Conservation (phyloP, 2,888 invertebrate species). For the Pollenia labialis region DNA sequence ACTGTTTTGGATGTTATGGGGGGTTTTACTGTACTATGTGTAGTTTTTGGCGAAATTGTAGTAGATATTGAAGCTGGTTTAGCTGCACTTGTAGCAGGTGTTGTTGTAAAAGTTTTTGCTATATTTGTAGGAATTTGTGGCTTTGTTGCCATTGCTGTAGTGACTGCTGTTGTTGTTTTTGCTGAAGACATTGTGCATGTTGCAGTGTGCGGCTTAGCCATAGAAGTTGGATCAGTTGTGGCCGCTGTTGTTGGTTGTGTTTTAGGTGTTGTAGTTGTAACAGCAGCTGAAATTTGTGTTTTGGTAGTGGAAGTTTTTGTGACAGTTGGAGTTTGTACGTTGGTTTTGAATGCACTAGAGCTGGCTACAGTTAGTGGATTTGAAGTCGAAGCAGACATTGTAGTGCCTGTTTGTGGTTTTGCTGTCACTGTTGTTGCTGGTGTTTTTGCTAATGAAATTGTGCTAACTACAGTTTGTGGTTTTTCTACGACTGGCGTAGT, state of each 20-base stretch:
- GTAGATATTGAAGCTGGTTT: background rate
- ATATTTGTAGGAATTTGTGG: conserved; percentile 15
- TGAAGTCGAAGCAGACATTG: background rate
- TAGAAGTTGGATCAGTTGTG: background rate
- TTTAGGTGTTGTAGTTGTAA: conserved; percentile 15
- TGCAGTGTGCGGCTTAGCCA: background rate
- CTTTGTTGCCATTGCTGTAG: conserved; percentile 28
- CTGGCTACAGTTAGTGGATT: conserved; percentile 48
- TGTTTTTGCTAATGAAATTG: background rate
- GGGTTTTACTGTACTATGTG: conserved; percentile 8
- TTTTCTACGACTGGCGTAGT: background rate
- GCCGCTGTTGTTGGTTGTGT: background rate
- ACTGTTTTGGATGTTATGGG: background rate
- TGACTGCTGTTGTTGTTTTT: background rate
- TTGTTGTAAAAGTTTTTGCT: background rate
- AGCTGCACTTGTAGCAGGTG: conserved; percentile 23
- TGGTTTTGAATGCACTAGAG: conserved; percentile 2
- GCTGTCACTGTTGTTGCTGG: background rate
- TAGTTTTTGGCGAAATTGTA: conserved; percentile 19
- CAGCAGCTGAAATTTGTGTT: conserved; percentile 23
- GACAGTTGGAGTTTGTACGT: background rate
- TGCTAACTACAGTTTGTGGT: background rate
- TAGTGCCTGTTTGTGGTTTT: conserved; percentile 7
- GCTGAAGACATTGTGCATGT: background rate
- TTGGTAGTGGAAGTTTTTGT: conserved; percentile 25